Percentiles rank a stretch among this genome's conserved stretches.
Evolutionary conservation across 2,888 invertebrate genomes (phyloP).

Genomic region (Mesodorylaimus sp.): DNA sequence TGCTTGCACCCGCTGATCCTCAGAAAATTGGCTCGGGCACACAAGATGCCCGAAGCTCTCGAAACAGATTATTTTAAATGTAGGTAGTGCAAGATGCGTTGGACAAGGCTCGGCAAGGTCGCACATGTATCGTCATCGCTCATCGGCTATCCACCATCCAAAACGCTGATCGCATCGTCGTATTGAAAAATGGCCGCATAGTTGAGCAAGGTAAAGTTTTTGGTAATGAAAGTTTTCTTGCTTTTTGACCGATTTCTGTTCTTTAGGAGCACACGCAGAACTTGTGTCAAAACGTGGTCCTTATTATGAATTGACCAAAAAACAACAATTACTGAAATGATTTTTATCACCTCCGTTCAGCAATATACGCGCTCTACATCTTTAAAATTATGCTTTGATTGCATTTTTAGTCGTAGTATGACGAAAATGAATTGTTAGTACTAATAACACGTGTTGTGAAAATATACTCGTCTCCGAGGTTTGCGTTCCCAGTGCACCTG

Average conservation of each 20-base stretch:
- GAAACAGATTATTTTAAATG: background rate
- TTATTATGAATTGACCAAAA: conserved; percentile 42
- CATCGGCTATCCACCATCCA: conserved; percentile 38
- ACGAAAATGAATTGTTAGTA: too few relatives aligned
- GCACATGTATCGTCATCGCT: conserved; percentile 37
- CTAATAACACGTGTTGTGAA: too few relatives aligned
- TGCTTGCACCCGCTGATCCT: background rate
- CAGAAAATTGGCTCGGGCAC: background rate
- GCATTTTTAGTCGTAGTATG: too few relatives aligned
- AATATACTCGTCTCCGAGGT: too few relatives aligned
- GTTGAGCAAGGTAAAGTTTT: conserved; percentile 41
- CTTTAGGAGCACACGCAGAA: conserved; percentile 50
- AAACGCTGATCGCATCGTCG: conserved; percentile 34
- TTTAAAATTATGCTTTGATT: too few relatives aligned
- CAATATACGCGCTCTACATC: too few relatives aligned
- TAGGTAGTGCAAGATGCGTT: conserved; percentile 68
- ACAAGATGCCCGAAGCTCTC: background rate
- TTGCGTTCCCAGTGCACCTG: too few relatives aligned
- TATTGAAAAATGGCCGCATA: conserved; percentile 30
- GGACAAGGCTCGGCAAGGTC: conserved; percentile 38
- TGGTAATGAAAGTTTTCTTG: background rate
- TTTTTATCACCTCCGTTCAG: too few relatives aligned
- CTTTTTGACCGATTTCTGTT: background rate
- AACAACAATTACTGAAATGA: conserved; percentile 19
- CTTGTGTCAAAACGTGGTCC: conserved; percentile 46